phyloP scores from a whole-genome alignment of 2,888 invertebrate species.

The Camponotus fellah region DNA sequence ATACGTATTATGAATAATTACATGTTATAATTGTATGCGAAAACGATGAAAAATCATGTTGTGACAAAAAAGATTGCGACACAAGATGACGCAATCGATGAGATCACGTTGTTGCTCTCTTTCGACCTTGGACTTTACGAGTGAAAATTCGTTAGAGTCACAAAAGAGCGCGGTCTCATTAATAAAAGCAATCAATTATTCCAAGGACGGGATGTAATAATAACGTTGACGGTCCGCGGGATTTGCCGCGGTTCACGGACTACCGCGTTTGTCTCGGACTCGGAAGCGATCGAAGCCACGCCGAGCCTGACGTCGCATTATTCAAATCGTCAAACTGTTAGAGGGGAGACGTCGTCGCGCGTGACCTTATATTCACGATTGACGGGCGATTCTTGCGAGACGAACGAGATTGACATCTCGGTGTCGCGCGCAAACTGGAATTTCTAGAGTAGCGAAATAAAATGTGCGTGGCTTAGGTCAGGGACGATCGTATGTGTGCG shows the following conservation, averaged over 20 bases:
- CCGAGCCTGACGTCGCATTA: conserved; percentile 26
- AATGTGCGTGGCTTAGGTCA: conserved; percentile 65
- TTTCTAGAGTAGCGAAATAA: conserved; percentile 35
- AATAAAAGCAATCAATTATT: neutral
- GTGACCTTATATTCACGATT: neutral
- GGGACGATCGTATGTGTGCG: conserved; percentile 56
- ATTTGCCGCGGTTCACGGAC: conserved; percentile 14
- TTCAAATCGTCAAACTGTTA: conserved; percentile 30
- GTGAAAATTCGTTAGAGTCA: neutral
- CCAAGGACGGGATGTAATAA: neutral
- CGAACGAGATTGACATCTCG: conserved; percentile 40
- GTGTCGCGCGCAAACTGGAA: conserved; percentile 27
- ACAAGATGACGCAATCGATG: neutral
- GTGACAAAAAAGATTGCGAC: neutral
- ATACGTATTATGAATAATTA: neutral
- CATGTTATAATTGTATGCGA: neutral
- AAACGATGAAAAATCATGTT: neutral
- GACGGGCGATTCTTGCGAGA: neutral
- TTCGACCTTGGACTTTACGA: neutral
- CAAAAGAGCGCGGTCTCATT: neutral
- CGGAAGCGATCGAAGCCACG: conserved; percentile 10
- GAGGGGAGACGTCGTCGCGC: neutral
- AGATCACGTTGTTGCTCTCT: neutral
- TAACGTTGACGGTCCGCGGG: neutral
- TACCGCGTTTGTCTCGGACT: neutral